A percentile compares a stretch with the other conserved stretches of the same genome.
Conservation (phyloP, 2,113 vertebrate species). For the Callionymus lyra region DNA sequence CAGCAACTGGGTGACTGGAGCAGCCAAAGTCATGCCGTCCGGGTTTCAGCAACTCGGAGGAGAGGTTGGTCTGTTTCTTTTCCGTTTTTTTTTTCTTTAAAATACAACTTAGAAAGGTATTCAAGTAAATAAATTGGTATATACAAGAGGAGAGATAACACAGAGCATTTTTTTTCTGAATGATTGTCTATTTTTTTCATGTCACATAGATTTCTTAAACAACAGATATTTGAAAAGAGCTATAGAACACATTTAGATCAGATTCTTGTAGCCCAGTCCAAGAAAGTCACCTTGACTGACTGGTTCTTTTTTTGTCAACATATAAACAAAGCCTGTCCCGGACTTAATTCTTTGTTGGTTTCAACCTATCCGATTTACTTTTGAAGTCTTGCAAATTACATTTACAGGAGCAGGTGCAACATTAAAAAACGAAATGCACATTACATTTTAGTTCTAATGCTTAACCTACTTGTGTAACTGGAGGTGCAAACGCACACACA, state of each 20-base stretch:
- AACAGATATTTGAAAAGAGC: constrained; percentile 4
- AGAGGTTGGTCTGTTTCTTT: constrained; percentile 67
- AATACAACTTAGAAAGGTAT: constrained; percentile 42
- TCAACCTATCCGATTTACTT: neutral
- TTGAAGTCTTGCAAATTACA: no score
- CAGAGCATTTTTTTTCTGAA: constrained; percentile 13
- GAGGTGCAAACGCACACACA: constrained; percentile 7
- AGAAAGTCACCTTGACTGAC: constrained; percentile 9
- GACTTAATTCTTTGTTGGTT: neutral
- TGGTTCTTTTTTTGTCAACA: constrained; percentile 7
- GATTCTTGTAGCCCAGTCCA: constrained; percentile 19
- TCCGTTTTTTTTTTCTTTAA: no score
- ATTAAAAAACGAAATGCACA: no score
- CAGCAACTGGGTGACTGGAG: constrained; percentile 16
- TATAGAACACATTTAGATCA: no score
- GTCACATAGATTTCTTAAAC: neutral
- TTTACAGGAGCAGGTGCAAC: no score
- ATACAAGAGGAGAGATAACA: constrained; percentile 36
- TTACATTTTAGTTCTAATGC: no score
- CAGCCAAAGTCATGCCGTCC: constrained; percentile 60
- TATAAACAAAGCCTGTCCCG: constrained; percentile 4
- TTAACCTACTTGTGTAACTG: neutral
- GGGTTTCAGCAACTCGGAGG: constrained; percentile 71
- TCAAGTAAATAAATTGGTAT: neutral
- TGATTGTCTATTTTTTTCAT: no score